Evolutionary conservation across 92 coral and sea anemone genomes (phyloP), one percentile per base, ranked within the genome.

Genomic region (Parazoanthus atlanticus): DNA sequence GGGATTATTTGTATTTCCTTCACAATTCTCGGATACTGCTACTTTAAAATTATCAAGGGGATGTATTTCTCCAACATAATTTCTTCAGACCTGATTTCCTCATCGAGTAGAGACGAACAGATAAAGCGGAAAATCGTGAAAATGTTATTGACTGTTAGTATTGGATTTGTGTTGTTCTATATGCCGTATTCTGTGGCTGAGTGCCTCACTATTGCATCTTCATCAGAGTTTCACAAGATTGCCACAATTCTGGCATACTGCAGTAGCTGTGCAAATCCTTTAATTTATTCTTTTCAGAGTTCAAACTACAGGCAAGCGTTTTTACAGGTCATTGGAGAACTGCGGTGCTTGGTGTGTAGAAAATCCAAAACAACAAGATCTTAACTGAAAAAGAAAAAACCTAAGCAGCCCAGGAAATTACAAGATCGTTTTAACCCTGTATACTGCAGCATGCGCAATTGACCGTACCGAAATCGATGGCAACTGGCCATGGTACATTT

Each of bases 21-120:
- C 33, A 28, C 82, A 1, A 85, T 76, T 38, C 92, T 94, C 83
- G 71, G 85, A 31, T 70, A 78, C 21, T 94, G 96, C 82, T 94
- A 94, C 79, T 92, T 92, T 32, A 92, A 89, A 36, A 94, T 94
- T 66, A 90, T 94, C 91, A 92, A 89, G 74, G 96, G 96, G 6
- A 19, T 94, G 40, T 94, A 92, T 74, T 94, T 94, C 64, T 92
- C 90, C 16, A 90, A 92, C 80, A 94, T 94, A 1, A 92, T 94
- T 41, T 92, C 93, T 81, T 52, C 93, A 8, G 89, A 82, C 28
- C 86, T 89, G 47, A 80, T 21, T 77, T 89, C 86, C 6, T 64
- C 78, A 61, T 89, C 78, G 12, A 65, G 52, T 1, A 61, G 71
- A 64, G 96, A 94, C 31, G 86, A 74, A 16, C 32, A 26, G 34